phyloP scores from a whole-genome alignment of 2,888 invertebrate genomes.

The Drosophila gaucha region DNA sequence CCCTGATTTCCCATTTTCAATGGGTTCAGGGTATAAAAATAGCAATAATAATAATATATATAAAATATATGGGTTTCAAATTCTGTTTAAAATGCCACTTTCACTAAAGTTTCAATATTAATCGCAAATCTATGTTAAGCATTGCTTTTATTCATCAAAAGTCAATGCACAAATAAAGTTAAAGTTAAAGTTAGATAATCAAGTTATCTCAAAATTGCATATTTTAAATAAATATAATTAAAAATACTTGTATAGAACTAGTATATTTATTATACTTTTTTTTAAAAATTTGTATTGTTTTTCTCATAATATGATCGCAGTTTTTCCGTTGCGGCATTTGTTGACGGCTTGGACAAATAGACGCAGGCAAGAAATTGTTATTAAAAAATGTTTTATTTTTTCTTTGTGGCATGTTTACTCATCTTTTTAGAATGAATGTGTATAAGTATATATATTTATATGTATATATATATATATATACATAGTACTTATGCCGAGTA shows the following conservation, averaged over 20 bases:
- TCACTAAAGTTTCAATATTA: too few species aligned
- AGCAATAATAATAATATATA: too few species aligned
- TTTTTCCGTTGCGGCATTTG: conserved; percentile 14
- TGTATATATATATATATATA: not conserved
- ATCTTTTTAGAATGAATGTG: conserved; percentile 10
- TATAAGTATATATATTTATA: conserved; percentile 4
- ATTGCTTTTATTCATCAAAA: too few species aligned
- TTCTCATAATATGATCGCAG: not conserved
- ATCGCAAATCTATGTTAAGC: too few species aligned
- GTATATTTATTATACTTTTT: not conserved
- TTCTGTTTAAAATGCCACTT: too few species aligned
- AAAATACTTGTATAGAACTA: not conserved
- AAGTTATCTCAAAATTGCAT: too few species aligned
- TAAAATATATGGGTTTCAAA: too few species aligned
- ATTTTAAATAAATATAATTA: not conserved
- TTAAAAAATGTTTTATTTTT: conserved; percentile 11
- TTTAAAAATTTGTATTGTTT: not conserved
- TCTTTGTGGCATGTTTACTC: conserved; percentile 29
- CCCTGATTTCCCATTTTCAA: too few species aligned
- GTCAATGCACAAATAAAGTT: too few species aligned
- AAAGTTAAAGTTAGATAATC: too few species aligned
- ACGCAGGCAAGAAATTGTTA: conserved; percentile 17
- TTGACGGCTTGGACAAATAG: conserved; percentile 31
- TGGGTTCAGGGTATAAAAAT: too few species aligned
- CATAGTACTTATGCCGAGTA: conserved; percentile 5